A percentile compares a stretch with the other conserved stretches of the same genome.
Evolutionary conservation across 2,113 vertebrate species (phyloP).

Genomic region (Hydropotes inermis): DNA sequence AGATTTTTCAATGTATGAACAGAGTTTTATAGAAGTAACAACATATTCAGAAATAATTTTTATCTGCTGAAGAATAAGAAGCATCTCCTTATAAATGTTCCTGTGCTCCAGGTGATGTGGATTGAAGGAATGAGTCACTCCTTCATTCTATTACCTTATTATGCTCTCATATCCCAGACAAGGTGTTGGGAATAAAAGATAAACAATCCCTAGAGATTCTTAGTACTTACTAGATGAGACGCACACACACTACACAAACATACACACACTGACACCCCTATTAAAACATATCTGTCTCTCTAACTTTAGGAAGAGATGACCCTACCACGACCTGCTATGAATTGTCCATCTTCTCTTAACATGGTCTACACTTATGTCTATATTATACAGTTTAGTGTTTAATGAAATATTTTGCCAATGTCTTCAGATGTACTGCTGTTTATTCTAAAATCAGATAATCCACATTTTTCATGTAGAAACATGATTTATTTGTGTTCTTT

Average conservation of each 20-base stretch:
- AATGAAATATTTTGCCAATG: background rate
- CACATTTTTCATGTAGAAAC: background rate
- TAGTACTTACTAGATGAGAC: background rate
- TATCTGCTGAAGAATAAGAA: conserved; percentile 28
- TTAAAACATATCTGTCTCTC: background rate
- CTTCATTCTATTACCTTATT: background rate
- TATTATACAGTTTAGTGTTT: background rate
- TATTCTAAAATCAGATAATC: background rate
- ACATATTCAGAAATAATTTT: conserved; percentile 31
- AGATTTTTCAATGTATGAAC: background rate
- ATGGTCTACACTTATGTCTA: background rate
- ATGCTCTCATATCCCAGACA: background rate
- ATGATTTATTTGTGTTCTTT: background rate
- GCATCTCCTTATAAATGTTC: background rate
- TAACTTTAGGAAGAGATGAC: background rate
- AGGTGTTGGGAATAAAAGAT: background rate
- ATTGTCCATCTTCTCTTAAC: background rate
- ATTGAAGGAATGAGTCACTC: background rate
- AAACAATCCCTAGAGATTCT: background rate
- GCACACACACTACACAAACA: background rate
- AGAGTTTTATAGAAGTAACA: background rate
- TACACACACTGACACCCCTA: rapidly evolving
- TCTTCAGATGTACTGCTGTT: background rate
- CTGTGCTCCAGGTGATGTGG: background rate
- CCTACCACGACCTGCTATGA: background rate